Conservation (phyloP, 2,113 vertebrate genomes). For the Hippocampus guttulatus region DNA sequence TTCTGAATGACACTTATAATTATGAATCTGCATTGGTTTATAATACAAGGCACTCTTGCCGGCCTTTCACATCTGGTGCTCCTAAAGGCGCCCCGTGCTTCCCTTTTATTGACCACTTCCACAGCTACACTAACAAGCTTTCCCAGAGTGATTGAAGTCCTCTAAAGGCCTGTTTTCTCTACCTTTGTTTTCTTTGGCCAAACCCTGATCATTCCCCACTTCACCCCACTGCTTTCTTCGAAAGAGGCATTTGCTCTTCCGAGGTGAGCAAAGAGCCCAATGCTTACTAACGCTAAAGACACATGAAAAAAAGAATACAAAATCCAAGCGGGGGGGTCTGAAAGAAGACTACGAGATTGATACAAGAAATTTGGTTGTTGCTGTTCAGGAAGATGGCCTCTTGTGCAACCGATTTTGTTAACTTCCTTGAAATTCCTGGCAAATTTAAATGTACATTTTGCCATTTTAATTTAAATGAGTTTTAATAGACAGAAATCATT, state of each 20-base stretch:
- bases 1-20: too few relatives aligned
- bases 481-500: too few relatives aligned
- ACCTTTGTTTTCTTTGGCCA: constrained; percentile 34
- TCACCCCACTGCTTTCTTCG: constrained; percentile 17
- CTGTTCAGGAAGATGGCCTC: not conserved
- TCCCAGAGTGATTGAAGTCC: constrained; percentile 27
- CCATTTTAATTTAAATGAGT: too few relatives aligned
- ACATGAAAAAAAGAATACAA: not conserved
- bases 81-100: constrained; percentile 11
- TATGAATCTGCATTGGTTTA: not conserved
- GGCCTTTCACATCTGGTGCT: constrained; percentile 30
- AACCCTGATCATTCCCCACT: not conserved
- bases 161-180: constrained; percentile 20
- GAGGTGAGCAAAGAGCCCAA: not conserved
- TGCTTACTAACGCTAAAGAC: not conserved
- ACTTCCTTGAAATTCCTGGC: too few relatives aligned
- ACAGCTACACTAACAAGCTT: constrained; percentile 51
- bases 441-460: too few relatives aligned
- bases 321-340: not conserved
- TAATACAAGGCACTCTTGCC: not conserved
- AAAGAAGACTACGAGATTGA: not conserved
- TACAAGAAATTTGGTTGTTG: not conserved
- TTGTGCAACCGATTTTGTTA: too few relatives aligned
- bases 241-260: constrained; percentile 5
- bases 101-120: constrained; percentile 40